Conservation (phyloP, 2,113 vertebrate species). For the Eolophus roseicapilla region DNA sequence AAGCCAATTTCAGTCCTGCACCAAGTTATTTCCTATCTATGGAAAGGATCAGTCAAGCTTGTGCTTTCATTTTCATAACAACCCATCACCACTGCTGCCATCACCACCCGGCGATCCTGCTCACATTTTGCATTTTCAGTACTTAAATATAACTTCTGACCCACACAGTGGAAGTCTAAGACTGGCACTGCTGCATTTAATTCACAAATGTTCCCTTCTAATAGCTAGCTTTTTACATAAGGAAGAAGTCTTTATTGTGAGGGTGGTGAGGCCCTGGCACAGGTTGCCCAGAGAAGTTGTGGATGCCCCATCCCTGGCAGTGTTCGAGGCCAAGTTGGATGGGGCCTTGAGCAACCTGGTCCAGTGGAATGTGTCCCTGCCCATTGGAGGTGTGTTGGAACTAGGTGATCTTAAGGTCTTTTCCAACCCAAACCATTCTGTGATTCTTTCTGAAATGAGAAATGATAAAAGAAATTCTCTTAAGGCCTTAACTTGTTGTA, state of each 20-base stretch:
- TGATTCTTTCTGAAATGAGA: not conserved
- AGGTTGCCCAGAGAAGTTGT: not conserved
- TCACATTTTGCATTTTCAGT: constrained; percentile 1
- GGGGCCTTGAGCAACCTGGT: not conserved
- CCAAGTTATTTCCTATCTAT: constrained; percentile 33
- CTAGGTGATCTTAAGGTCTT: not conserved
- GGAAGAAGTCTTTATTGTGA: not conserved
- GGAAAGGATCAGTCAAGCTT: constrained; percentile 44
- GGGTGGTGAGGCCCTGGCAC: not conserved
- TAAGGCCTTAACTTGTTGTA: not conserved
- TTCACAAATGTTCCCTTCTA: not conserved
- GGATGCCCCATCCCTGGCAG: not conserved
- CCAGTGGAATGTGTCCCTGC: not conserved
- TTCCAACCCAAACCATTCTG: not conserved
- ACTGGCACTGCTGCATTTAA: not conserved
- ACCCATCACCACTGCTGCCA: fast-evolving
- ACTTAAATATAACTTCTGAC: not conserved
- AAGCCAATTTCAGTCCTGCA: not conserved
- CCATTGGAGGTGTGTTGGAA: not conserved
- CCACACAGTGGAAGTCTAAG: not conserved
- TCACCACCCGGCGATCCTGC: not conserved
- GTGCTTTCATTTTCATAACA: constrained; percentile 34
- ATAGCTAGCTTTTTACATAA: not conserved
- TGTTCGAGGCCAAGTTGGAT: not conserved
- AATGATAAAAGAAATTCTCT: not conserved